Evolutionary conservation across 1,140 invertebrate genomes (phyloP).

Genomic region (Melanaphis sacchari): DNA sequence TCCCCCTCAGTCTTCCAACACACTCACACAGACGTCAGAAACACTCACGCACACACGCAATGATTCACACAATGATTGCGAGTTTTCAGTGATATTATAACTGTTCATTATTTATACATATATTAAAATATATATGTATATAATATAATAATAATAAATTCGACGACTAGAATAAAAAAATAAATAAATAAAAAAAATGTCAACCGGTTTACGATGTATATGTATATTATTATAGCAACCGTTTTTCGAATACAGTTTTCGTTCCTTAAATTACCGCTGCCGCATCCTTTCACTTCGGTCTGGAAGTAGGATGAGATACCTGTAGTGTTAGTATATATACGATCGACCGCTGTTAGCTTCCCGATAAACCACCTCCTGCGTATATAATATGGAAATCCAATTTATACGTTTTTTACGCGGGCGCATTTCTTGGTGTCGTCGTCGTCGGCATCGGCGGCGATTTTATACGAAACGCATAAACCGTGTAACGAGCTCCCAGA

Average conservation of each 20-base stretch:
- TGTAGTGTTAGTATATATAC: neutral
- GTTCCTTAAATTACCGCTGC: neutral
- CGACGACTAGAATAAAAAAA: conserved; percentile 2
- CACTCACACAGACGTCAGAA: neutral
- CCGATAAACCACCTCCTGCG: neutral
- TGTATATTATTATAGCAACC: neutral
- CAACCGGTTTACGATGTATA: conserved; percentile 18
- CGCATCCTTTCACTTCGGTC: conserved; percentile 35
- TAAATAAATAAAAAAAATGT: neutral
- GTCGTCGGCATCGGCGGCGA: neutral
- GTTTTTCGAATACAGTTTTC: neutral
- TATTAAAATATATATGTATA: neutral
- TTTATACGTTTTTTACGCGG: neutral
- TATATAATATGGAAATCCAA: conserved; percentile 10
- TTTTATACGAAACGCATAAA: conserved; percentile 15
- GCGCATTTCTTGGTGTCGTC: neutral
- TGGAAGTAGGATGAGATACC: neutral
- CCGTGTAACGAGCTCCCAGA: conserved; percentile 13
- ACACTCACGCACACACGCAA: neutral
- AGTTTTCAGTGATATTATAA: neutral
- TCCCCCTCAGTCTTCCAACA: neutral
- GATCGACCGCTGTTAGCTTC: neutral
- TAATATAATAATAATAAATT: neutral
- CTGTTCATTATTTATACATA: neutral
- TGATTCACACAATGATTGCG: neutral